Evolutionary conservation across 2,888 invertebrate species (phyloP).

Genomic region (Alsophila aescularia): DNA sequence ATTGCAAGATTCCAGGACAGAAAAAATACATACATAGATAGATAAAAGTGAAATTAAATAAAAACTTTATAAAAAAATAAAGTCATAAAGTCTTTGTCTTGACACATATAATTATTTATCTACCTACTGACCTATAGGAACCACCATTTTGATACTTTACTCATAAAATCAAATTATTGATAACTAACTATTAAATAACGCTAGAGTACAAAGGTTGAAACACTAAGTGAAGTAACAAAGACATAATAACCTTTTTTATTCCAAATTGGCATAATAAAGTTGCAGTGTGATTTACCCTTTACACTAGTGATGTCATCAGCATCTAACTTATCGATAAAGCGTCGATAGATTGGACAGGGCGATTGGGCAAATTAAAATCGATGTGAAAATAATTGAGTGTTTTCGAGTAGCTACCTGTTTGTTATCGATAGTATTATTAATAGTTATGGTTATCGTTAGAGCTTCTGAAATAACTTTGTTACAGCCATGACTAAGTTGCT

Average conservation of each 20-base stretch:
- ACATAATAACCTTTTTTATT: slow-evolving; percentile 6
- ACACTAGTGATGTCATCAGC: slow-evolving; percentile 14
- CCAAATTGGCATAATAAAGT: slow-evolving; percentile 12
- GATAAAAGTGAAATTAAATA: too few species aligned
- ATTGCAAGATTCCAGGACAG: too few species aligned
- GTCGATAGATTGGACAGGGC: slow-evolving; percentile 11
- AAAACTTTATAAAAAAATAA: too few species aligned
- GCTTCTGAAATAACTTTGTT: background rate
- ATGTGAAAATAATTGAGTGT: background rate
- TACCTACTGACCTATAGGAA: background rate
- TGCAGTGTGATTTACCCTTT: slow-evolving; percentile 11
- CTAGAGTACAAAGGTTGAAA: slow-evolving; percentile 11
- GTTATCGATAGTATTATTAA: slow-evolving; percentile 3
- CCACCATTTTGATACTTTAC: slow-evolving; percentile 1
- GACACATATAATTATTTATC: background rate
- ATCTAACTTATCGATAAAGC: slow-evolving; percentile 5
- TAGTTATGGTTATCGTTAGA: slow-evolving; percentile 5
- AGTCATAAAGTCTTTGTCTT: too few species aligned
- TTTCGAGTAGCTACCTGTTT: background rate
- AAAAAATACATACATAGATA: too few species aligned
- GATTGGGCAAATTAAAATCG: slow-evolving; percentile 1
- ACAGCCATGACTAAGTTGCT: background rate
- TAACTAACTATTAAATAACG: background rate
- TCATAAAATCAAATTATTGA: slow-evolving; percentile 6
- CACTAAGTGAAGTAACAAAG: slow-evolving; percentile 7